Base-by-base conservation (phyloP, 1,140 invertebrate genomes). In the Danaus melanippus region DNA sequence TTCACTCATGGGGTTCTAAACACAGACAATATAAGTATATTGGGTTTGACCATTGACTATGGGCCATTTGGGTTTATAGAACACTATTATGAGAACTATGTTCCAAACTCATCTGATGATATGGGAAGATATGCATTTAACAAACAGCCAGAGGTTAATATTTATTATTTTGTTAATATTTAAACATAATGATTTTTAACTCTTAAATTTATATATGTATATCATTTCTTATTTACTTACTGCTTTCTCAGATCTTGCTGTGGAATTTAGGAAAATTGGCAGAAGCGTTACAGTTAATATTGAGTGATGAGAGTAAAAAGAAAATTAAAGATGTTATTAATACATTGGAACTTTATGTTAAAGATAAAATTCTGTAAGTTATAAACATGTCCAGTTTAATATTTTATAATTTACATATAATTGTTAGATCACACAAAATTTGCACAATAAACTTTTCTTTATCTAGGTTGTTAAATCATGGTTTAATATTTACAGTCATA, bases 51-150 rank as follows among this genome's bases (percentile, higher is more conserved):
- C 10, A 90, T 93, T 71, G 92, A 93, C 76, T 93, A 91, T 74
- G 92, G 92, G 0, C 92, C 92, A 0, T 93, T 89, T 75, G 91
- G 92, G 1, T 93, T 92, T 68, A 62, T 92, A 64, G 92, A 92
- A 57, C 79, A 83, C 39, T 93, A 87, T 77, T 84, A 91, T 67
- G 83, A 87, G 0, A 73, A 88, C 44, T 91, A 88, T 69, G 87
- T 91, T 3, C 89, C 90, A n/a, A 93, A 92, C 67, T 81, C 86
- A 0, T 92, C 90, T 0, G 92, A 92, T 72, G 87, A 90, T 66
- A 81, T 87, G 60, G 89, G 89, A 0, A 70, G 90, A 50, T 92
- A 92, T 63, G 81, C 81, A 5, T 88, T 79, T 41, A 73, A 76
- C 41, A 76, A 71, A 53, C 87, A 89, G 73, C 87, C 78, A 57